These are phyloP conservation scores for Nothoprocta perdicaria DNA, from an alignment of 2,113 vertebrate species.

Conservation along the genomic window DNA sequence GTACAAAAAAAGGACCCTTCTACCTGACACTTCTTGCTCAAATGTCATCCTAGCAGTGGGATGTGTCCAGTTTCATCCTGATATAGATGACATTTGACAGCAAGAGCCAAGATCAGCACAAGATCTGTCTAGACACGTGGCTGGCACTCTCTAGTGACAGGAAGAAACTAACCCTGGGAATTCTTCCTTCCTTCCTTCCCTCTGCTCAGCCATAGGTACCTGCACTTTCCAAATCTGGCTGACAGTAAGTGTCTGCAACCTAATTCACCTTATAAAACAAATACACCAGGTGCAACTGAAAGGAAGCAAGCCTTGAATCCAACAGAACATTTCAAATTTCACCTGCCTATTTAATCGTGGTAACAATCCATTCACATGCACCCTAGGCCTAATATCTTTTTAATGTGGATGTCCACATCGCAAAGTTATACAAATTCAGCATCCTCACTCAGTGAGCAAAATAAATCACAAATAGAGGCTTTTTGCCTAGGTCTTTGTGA, in stretches of 20 bases:
- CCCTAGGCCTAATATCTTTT: background rate
- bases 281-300: conserved; percentile 33
- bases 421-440: background rate
- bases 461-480: background rate
- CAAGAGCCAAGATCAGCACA: conserved; percentile 10
- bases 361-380: background rate
- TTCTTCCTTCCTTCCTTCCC: background rate
- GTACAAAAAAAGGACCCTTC: background rate
- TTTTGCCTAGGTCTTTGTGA: background rate
- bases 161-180: background rate
- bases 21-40: background rate
- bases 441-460: background rate
- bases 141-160: background rate
- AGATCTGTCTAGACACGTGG: background rate
- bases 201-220: background rate
- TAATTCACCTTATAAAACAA: background rate
- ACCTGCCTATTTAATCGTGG: background rate
- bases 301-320: conserved; percentile 8
- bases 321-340: background rate
- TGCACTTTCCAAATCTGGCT: background rate
- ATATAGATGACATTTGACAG: conserved; percentile 31
- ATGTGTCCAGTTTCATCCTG: conserved; percentile 35
- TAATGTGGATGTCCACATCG: background rate
- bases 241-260: background rate
- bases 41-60: background rate